A percentile compares a stretch with the other conserved stretches of the same genome.
phyloP scores from a whole-genome alignment of 2,113 vertebrate genomes.

The Trogon surrucura region DNA sequence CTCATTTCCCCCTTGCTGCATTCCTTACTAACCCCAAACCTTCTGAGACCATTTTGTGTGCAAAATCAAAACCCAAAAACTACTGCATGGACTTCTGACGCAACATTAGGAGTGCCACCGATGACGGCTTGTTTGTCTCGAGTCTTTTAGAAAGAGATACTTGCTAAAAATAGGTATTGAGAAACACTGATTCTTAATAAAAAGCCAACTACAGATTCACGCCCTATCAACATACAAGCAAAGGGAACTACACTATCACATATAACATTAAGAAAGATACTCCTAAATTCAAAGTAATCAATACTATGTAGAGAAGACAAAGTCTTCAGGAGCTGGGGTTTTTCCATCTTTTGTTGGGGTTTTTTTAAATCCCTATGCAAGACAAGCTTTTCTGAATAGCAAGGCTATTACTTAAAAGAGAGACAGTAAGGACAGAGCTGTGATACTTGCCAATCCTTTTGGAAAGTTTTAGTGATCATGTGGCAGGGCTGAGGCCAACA shows the following conservation, averaged over 20 bases:
- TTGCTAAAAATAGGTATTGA: background rate
- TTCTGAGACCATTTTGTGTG: background rate
- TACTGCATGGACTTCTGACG: background rate
- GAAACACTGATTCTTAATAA: background rate
- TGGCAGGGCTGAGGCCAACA: background rate
- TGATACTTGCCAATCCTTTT: background rate
- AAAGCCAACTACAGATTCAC: background rate
- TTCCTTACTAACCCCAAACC: background rate
- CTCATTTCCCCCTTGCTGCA: background rate
- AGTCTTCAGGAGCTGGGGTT: background rate
- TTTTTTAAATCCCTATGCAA: background rate
- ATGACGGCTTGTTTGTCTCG: fast-evolving
- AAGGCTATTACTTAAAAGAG: background rate
- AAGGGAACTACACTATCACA: background rate
- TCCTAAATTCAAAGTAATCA: background rate
- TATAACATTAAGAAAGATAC: background rate
- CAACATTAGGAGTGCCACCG: background rate
- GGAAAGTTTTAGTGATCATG: background rate
- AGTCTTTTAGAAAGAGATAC: background rate
- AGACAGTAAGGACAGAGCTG: background rate
- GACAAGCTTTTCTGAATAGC: background rate
- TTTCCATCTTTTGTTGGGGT: no score
- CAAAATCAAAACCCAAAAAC: background rate
- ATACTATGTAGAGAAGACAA: background rate
- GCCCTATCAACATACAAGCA: background rate